These are phyloP conservation scores for Smutsia gigantea DNA, from an alignment of 2,797 vertebrate genomes.

Conservation along the genomic window DNA sequence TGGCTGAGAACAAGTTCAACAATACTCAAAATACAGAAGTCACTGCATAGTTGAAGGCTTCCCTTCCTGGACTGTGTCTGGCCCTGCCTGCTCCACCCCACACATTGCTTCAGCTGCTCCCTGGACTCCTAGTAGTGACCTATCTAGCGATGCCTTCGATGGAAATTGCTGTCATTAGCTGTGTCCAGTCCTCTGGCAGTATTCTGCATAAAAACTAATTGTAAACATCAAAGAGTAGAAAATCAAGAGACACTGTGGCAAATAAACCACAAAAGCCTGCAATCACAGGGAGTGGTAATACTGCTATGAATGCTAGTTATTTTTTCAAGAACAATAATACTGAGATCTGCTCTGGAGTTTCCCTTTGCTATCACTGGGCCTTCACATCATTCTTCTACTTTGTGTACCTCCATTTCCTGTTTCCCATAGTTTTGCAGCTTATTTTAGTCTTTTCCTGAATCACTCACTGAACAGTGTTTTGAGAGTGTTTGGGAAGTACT, in stretches of 20 bases:
- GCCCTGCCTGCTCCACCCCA: too few relatives aligned
- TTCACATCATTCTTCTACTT: background rate
- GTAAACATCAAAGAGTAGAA: background rate
- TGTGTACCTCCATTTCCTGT: background rate
- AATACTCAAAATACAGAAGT: background rate
- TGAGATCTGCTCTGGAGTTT: background rate
- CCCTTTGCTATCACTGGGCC: too few relatives aligned
- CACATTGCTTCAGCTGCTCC: background rate
- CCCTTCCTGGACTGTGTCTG: background rate
- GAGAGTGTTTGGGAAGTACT: background rate
- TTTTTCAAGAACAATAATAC: background rate
- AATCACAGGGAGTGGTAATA: background rate
- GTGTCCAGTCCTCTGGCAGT: background rate
- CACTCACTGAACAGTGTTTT: background rate
- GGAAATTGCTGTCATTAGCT: background rate
- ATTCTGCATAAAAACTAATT: background rate
- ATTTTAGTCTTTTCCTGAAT: too few relatives aligned
- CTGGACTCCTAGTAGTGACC: too few relatives aligned
- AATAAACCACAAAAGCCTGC: background rate
- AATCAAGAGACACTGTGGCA: background rate
- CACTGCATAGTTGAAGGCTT: fast-evolving
- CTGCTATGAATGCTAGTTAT: background rate
- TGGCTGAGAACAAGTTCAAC: background rate
- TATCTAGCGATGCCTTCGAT: background rate
- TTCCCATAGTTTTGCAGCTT: background rate